A percentile compares a stretch with the other conserved stretches of the same genome.
Conservation (phyloP, 2,113 vertebrate species). For the western clawed frog (Xenopus tropicalis) region UCB_Xtro_10.0 CM004448.2:88470001-88470500, state of each 20-base stretch:
- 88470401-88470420: not conserved
- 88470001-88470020: too few relatives aligned
- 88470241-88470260: slow-evolving; percentile 28
- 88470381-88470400: slow-evolving; percentile 16
- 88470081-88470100: slow-evolving; percentile 21
- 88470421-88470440: slow-evolving; percentile 5
- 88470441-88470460: not conserved
- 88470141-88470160: slow-evolving; percentile 10
- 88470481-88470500: slow-evolving; percentile 1
- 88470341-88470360: slow-evolving; percentile 43
- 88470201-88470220: slow-evolving; percentile 2
- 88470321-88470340: slow-evolving; percentile 43
- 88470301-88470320: slow-evolving; percentile 37
- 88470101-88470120: slow-evolving; percentile 12
- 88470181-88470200: slow-evolving; percentile 24
- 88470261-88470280: slow-evolving; percentile 31
- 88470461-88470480: not conserved
- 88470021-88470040: too few relatives aligned
- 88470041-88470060: slow-evolving; percentile 21
- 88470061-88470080: not conserved
- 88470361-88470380: slow-evolving; percentile 19
- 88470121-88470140: slow-evolving; percentile 22
- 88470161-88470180: slow-evolving; percentile 5
- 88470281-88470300: slow-evolving; percentile 34
- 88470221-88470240: slow-evolving; percentile 30